Conservation (phyloP, 2,113 vertebrate species). For the Corydoras sp. region DNA sequence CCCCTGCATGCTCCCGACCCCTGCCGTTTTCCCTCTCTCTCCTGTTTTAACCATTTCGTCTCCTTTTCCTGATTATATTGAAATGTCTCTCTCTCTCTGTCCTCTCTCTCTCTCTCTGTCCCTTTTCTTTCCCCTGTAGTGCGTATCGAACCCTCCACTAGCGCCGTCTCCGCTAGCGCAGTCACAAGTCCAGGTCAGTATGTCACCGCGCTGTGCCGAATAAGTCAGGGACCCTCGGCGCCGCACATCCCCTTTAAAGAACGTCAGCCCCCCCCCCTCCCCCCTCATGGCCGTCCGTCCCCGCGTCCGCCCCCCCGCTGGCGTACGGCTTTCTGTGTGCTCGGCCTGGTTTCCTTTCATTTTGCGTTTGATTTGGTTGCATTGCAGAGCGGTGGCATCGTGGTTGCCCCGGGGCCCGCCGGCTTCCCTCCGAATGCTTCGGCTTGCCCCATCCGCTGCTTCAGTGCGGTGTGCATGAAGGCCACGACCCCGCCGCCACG, state of each 20-base stretch:
- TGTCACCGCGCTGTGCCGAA: conserved; percentile 75
- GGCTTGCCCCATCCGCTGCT: conserved; percentile 39
- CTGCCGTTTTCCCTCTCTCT: conserved; percentile 57
- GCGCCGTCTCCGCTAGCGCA: conserved; percentile 95
- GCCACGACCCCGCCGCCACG: conserved; percentile 51
- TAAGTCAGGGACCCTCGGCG: neutral
- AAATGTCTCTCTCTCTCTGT: conserved; percentile 85
- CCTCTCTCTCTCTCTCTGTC: conserved; percentile 56
- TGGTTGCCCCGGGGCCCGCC: conserved; percentile 48
- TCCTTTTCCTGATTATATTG: conserved; percentile 88
- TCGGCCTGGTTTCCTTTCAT: conserved; percentile 41
- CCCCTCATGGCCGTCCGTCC: conserved; percentile 48
- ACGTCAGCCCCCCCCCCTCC: conserved; percentile 49
- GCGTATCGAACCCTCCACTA: conserved; percentile 98
- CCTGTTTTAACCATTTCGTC: conserved; percentile 52
- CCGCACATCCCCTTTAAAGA: conserved; percentile 55
- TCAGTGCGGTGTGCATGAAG: conserved; percentile 61
- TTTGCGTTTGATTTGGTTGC: conserved; percentile 46
- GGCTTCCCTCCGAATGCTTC: conserved; percentile 37
- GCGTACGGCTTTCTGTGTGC: conserved; percentile 61
- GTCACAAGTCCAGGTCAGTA: conserved; percentile 99
- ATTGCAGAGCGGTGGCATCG: conserved; percentile 48
- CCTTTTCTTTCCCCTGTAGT: conserved; percentile 85
- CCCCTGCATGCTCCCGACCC: conserved; percentile 36
- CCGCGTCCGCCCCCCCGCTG: conserved; percentile 62